phyloP scores from a whole-genome alignment of 1,140 invertebrate species.

The Drosophila miranda region DNA sequence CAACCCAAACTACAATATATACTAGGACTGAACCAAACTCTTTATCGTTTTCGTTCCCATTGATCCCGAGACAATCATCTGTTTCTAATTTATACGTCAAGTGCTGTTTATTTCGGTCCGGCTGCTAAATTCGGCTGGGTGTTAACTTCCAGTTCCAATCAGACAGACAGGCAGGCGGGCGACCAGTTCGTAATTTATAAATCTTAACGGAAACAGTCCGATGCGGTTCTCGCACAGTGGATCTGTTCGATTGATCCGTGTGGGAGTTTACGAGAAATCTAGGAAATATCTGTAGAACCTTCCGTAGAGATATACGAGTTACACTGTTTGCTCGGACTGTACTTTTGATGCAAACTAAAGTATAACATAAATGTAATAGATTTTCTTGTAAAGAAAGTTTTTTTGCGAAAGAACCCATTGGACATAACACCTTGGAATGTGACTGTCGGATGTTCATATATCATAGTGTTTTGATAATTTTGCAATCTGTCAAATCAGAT shows the following conservation, averaged over 20 bases:
- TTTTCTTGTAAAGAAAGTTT: too few species aligned
- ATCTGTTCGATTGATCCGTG: background rate
- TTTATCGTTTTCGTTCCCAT: conserved; percentile 29
- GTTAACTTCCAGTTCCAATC: conserved; percentile 45
- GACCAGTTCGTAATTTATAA: conserved; percentile 27
- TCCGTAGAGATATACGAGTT: too few species aligned
- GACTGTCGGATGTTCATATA: too few species aligned
- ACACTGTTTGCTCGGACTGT: too few species aligned
- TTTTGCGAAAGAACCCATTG: too few species aligned
- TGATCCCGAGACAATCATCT: conserved; percentile 2
- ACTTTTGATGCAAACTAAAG: too few species aligned
- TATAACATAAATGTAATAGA: too few species aligned
- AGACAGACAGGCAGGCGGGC: background rate
- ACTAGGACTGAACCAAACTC: conserved; percentile 31
- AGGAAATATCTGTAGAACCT: too few species aligned
- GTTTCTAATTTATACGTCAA: conserved; percentile 48
- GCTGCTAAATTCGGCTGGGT: conserved; percentile 45
- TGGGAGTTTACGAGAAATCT: too few species aligned
- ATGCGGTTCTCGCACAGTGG: conserved; percentile 48
- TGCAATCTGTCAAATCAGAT: too few species aligned
- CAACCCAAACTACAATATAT: conserved; percentile 74
- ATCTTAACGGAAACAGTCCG: conserved; percentile 28
- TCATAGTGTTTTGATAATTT: too few species aligned
- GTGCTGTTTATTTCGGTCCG: conserved; percentile 48
- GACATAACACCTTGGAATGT: too few species aligned